Evolutionary conservation across 2,797 vertebrate species (phyloP).

Genomic region (Muraenolepis orangiensis): DNA sequence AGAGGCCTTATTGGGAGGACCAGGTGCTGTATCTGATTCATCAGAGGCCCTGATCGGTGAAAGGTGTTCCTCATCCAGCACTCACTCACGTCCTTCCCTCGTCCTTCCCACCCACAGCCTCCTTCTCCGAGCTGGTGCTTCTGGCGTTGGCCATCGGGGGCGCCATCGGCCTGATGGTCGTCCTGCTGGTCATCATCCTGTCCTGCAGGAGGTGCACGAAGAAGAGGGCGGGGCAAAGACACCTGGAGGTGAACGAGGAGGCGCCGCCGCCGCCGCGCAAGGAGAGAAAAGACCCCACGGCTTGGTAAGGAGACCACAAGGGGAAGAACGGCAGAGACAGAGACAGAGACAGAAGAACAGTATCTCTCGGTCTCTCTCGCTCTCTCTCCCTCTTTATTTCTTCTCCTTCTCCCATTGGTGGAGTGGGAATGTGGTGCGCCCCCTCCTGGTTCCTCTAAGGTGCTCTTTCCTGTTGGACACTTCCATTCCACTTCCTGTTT

Average conservation of each 20-base stretch:
- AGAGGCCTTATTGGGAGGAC: not conserved
- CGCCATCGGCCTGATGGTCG: constrained; percentile 73
- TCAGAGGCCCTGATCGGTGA: not conserved
- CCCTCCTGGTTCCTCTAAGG: constrained; percentile 33
- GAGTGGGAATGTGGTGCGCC: constrained; percentile 44
- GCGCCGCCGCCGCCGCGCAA: constrained; percentile 53
- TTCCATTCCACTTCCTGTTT: constrained; percentile 41
- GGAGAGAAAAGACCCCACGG: constrained; percentile 69
- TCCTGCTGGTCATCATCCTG: constrained; percentile 71
- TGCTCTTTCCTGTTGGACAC: constrained; percentile 34
- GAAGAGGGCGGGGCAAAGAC: constrained; percentile 42
- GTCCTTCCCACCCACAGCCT: constrained; percentile 53
- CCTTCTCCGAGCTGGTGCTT: constrained; percentile 82
- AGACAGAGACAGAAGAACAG: not conserved
- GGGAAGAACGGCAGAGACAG: not conserved
- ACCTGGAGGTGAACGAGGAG: constrained; percentile 46
- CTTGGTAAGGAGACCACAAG: constrained; percentile 59
- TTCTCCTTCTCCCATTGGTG: constrained; percentile 6
- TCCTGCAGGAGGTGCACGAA: constrained; percentile 71
- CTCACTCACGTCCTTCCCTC: not conserved
- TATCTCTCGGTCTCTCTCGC: constrained; percentile 3
- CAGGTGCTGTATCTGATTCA: not conserved
- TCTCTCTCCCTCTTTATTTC: constrained; percentile 31
- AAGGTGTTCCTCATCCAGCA: not conserved
- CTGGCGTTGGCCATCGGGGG: constrained; percentile 80